Evolutionary conservation across 2,113 vertebrate genomes (phyloP).

Genomic region (Clupea harengus): DNA sequence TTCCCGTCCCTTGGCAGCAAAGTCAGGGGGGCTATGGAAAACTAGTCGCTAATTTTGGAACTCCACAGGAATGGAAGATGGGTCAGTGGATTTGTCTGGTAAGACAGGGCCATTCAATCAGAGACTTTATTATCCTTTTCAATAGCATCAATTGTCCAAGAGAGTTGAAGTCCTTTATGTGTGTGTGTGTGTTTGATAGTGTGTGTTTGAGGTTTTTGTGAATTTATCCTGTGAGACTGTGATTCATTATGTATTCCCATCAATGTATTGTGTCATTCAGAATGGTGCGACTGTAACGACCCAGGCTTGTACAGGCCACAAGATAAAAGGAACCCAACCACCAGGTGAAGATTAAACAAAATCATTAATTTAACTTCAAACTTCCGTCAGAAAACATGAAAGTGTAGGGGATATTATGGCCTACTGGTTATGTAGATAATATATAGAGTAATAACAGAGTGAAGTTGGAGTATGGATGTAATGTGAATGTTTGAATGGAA

Average conservation of each 20-base stretch:
- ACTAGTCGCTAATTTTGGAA: not conserved
- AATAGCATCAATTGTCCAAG: not conserved
- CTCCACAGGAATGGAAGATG: not conserved
- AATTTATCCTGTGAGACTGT: not conserved
- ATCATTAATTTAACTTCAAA: no score
- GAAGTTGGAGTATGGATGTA: no score
- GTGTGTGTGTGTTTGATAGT: not conserved
- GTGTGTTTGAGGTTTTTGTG: not conserved
- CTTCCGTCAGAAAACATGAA: no score
- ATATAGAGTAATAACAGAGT: no score
- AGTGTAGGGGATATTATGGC: no score
- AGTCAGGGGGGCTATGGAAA: not conserved
- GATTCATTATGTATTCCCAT: not conserved
- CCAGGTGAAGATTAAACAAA: no score
- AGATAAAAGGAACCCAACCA: no score
- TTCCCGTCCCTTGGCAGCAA: not conserved
- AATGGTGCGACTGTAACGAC: not conserved
- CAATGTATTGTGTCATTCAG: not conserved
- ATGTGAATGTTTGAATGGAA: no score
- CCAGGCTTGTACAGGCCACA: no score
- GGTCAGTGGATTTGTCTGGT: not conserved
- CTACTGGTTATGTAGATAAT: no score
- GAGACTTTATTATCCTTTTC: not conserved
- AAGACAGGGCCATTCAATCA: not conserved
- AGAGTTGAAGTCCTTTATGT: not conserved